These are phyloP conservation scores for Tachysurus fulvidraco DNA, from an alignment of 2,113 vertebrate species.

Conservation along the genomic window DNA sequence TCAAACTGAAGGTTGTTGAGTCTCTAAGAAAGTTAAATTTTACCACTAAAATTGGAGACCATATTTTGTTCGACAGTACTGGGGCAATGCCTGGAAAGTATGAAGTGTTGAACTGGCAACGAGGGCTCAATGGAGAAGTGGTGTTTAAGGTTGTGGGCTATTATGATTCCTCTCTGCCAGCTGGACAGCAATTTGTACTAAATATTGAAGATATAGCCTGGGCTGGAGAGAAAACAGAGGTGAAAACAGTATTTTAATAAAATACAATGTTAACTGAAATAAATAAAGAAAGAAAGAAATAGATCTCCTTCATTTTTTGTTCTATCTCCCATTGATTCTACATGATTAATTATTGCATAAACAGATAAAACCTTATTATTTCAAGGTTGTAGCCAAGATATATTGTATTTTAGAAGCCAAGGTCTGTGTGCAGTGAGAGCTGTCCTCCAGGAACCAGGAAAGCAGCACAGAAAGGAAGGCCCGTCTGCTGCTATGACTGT, in stretches of 20 bases:
- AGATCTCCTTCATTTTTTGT: too few relatives aligned
- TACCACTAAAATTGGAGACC: constrained; percentile 62
- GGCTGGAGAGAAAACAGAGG: constrained; percentile 53
- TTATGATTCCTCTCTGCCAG: constrained; percentile 64
- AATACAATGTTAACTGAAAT: too few relatives aligned
- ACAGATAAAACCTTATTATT: too few relatives aligned
- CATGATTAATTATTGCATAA: too few relatives aligned
- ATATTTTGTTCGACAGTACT: constrained; percentile 70
- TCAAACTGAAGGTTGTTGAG: constrained; percentile 51
- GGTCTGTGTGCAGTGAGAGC: constrained; percentile 45
- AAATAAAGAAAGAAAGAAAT: too few relatives aligned
- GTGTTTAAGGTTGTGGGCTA: constrained; percentile 58
- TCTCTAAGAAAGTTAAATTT: constrained; percentile 63
- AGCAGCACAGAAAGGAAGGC: constrained; percentile 41
- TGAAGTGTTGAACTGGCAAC: constrained; percentile 74
- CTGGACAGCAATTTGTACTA: constrained; percentile 64
- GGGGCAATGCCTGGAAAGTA: constrained; percentile 66
- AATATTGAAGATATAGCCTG: constrained; percentile 63
- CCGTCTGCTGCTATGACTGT: constrained; percentile 53
- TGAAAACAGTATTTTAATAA: not conserved
- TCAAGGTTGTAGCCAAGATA: too few relatives aligned
- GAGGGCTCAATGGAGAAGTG: constrained; percentile 53
- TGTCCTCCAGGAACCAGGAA: constrained; percentile 13
- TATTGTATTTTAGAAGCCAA: constrained; percentile 49
- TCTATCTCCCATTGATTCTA: too few relatives aligned